phyloP scores from a whole-genome alignment of 2,113 vertebrate genomes.

The Tragelaphus imberbis region DNA sequence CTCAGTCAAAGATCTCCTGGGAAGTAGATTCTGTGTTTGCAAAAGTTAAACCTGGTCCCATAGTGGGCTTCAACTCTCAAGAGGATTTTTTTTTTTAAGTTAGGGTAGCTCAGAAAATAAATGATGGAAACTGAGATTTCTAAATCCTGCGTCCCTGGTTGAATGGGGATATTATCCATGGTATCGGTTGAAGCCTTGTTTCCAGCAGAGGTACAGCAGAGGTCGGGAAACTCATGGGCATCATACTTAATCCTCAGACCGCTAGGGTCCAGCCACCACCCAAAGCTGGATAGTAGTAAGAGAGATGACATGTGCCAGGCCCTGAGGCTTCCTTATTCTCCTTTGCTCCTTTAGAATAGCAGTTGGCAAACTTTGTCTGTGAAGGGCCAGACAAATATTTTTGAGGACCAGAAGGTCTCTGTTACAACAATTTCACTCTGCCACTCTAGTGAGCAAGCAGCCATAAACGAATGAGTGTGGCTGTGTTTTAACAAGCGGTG shows the following conservation, averaged over 20 bases:
- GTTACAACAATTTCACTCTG: background rate
- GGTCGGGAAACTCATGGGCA: background rate
- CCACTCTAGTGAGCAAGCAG: background rate
- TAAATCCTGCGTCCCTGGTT: background rate
- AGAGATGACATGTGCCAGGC: background rate
- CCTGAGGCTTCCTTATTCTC: accelerated
- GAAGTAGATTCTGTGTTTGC: background rate
- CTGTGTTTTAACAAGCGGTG: background rate
- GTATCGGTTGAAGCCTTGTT: background rate
- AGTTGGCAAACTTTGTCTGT: background rate
- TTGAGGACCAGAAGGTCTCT: background rate
- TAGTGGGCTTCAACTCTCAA: background rate
- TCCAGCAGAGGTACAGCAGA: background rate
- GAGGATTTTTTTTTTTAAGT: background rate
- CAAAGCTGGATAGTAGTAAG: background rate
- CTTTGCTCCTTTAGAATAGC: background rate
- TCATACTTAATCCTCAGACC: background rate
- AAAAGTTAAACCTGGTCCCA: background rate
- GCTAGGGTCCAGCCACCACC: background rate
- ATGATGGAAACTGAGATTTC: background rate
- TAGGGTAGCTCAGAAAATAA: background rate
- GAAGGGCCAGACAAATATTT: background rate
- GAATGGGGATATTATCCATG: too few relatives aligned
- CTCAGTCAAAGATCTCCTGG: background rate
- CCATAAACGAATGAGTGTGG: background rate